Percentiles rank a stretch among this genome's conserved stretches.
Conservation (phyloP, 35 echinoderm and acorn worm species). For the Apostichopus parvimensis region DNA sequence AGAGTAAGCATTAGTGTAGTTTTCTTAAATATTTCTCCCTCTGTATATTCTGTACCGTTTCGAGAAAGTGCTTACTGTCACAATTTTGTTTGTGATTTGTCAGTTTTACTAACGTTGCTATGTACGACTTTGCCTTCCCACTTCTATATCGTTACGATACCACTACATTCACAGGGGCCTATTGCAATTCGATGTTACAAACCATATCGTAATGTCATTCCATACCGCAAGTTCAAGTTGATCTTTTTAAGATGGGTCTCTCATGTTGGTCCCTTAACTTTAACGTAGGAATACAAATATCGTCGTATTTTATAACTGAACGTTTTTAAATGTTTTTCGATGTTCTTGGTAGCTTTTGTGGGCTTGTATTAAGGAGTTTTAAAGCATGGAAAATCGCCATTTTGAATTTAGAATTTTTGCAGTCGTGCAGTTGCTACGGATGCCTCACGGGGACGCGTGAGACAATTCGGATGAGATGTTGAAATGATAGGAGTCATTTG, state of each 20-base stretch:
- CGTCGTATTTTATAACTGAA: too few relatives aligned
- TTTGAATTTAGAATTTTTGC: conserved; percentile 19
- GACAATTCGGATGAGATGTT: neutral
- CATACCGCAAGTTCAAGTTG: too few relatives aligned
- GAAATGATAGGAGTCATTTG: too few relatives aligned
- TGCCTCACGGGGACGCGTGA: neutral
- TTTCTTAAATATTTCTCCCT: neutral
- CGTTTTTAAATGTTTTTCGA: too few relatives aligned
- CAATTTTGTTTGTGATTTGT: neutral
- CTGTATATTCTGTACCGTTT: neutral
- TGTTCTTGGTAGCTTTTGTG: too few relatives aligned
- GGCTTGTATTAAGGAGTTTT: too few relatives aligned
- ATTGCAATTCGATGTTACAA: too few relatives aligned
- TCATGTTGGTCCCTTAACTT: too few relatives aligned
- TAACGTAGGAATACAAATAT: too few relatives aligned
- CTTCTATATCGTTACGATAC: neutral
- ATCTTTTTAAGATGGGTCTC: too few relatives aligned
- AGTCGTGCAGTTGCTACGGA: neutral
- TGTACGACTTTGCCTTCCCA: too few relatives aligned
- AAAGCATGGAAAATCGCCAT: neutral
- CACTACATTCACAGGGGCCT: neutral
- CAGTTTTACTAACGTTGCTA: neutral
- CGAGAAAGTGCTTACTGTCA: neutral
- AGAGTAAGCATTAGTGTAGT: conserved; percentile 47
- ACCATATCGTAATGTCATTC: too few relatives aligned